Evolutionary conservation across 2,888 invertebrate genomes (phyloP).

Genomic region (Morpho achilles): DNA sequence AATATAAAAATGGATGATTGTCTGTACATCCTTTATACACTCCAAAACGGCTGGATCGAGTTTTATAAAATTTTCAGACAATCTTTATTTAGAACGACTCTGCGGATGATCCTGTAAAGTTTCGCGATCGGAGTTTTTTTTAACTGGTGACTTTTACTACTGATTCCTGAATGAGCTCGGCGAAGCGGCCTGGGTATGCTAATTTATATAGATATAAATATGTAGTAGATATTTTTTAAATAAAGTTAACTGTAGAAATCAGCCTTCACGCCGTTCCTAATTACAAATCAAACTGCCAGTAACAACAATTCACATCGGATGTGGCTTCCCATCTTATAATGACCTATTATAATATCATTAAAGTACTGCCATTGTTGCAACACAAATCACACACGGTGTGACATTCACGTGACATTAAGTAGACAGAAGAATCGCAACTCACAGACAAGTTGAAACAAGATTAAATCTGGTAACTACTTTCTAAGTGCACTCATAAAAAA

Average conservation of each 20-base stretch:
- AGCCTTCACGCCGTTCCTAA: constrained; percentile 17
- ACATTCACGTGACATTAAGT: constrained; percentile 45
- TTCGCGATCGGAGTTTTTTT: no score
- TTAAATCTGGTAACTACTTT: constrained; percentile 42
- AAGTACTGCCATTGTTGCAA: constrained; percentile 29
- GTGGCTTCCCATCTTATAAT: constrained; percentile 26
- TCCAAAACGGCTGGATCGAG: no score
- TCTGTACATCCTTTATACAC: no score
- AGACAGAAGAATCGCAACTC: constrained; percentile 52
- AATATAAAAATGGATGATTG: no score
- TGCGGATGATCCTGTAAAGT: no score
- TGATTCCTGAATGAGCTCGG: no score
- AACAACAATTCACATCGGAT: constrained; percentile 31
- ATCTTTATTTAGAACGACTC: no score
- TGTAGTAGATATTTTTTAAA: no score
- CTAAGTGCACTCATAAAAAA: constrained; percentile 13
- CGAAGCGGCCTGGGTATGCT: no score
- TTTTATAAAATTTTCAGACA: no score
- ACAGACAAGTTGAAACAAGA: constrained; percentile 36
- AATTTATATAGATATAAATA: no score
- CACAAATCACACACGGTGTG: constrained; percentile 26
- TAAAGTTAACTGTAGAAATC: constrained; percentile 5
- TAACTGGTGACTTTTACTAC: no score
- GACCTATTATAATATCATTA: constrained; percentile 33
- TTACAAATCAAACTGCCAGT: constrained; percentile 15